Conservation (phyloP, 1,140 invertebrate genomes). For the Euglossa dilemma region DNA sequence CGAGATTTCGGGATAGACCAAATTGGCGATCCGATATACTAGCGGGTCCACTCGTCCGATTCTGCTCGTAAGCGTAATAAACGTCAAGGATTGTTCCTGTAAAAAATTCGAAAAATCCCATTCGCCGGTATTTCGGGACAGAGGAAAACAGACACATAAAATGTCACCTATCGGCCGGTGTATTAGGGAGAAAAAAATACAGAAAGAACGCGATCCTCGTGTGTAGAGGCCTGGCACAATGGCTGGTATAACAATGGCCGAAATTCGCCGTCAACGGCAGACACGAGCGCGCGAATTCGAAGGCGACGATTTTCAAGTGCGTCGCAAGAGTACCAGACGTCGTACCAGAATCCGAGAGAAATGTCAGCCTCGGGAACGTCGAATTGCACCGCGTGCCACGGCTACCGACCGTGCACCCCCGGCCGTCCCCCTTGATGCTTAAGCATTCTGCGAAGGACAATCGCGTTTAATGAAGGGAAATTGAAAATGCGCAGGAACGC, state of each 20-base stretch:
- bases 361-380: conserved; percentile 56
- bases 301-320: conserved; percentile 58
- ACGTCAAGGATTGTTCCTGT: too few species aligned
- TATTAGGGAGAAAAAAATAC: too few species aligned
- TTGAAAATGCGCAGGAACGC: conserved; percentile 59
- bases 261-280: background rate
- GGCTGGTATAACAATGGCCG: background rate
- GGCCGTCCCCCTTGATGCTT: conserved; percentile 34
- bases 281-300: background rate
- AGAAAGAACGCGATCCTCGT: too few species aligned
- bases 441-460: conserved; percentile 64
- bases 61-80: too few species aligned
- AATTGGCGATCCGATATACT: too few species aligned
- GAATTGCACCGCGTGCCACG: conserved; percentile 53
- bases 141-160: too few species aligned
- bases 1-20: too few species aligned
- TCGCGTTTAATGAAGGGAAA: conserved; percentile 60
- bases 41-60: too few species aligned
- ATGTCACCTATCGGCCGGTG: too few species aligned
- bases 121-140: too few species aligned
- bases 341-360: conserved; percentile 60
- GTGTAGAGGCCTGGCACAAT: too few species aligned
- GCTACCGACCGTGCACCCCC: conserved; percentile 34
- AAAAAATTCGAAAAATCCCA: too few species aligned
- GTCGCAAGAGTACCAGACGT: conserved; percentile 52